These are phyloP conservation scores for Pocota personata DNA, from an alignment of 2,888 invertebrate species.

Conservation along the genomic window DNA sequence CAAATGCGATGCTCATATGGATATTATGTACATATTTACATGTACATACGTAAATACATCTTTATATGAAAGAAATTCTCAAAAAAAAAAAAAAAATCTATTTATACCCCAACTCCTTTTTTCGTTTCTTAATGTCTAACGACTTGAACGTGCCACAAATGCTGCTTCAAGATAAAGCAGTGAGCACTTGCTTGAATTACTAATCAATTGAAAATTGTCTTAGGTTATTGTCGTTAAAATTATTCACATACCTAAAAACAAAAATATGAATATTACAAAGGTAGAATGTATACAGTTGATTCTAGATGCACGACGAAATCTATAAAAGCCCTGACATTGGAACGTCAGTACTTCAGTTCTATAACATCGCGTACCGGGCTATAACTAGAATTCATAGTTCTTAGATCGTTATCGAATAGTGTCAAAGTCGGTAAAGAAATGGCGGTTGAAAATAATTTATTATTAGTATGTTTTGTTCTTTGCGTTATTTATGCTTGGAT, in stretches of 20 bases:
- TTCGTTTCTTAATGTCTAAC: conserved; percentile 27
- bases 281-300: not conserved
- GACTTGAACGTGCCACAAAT: conserved; percentile 61
- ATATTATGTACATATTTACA: not conserved
- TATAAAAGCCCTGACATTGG: conserved; percentile 57
- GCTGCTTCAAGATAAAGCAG: conserved; percentile 1
- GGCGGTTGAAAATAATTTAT: conserved; percentile 49
- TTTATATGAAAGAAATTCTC: not conserved
- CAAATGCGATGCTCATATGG: no score
- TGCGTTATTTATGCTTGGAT: conserved; percentile 52
- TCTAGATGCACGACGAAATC: conserved; percentile 36
- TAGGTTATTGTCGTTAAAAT: conserved; percentile 51
- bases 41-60: not conserved
- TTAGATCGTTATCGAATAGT: not conserved
- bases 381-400: not conserved
- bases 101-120: conserved; percentile 54
- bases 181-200: conserved; percentile 15
- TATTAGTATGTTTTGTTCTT: conserved; percentile 27
- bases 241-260: not conserved
- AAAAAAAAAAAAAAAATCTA: conserved; percentile 3
- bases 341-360: conserved; percentile 36
- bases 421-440: not conserved
- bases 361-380: conserved; percentile 18
- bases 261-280: conserved; percentile 29
- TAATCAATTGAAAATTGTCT: conserved; percentile 57